Conservation (phyloP, 1,140 invertebrate genomes). For the Arctopsyche grandis region DNA sequence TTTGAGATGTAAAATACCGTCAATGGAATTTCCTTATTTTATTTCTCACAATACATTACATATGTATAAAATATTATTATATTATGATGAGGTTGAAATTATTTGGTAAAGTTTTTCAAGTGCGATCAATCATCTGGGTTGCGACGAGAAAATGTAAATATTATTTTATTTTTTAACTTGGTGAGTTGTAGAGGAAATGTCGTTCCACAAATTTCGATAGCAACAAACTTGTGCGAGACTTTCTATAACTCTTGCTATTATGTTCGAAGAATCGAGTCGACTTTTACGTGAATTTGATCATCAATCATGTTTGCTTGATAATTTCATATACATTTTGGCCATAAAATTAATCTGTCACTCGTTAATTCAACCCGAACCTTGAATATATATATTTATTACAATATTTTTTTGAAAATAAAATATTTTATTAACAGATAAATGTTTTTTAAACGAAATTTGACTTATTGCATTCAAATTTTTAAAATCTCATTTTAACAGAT, state of each 20-base stretch:
- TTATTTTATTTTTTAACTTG: not conserved
- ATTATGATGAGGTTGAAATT: not conserved
- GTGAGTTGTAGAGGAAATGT: not conserved
- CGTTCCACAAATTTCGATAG: constrained; percentile 13
- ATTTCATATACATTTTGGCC: not conserved
- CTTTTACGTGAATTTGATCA: constrained; percentile 5
- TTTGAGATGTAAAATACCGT: no score
- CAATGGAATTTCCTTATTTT: not conserved
- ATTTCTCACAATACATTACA: not conserved
- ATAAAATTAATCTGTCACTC: not conserved
- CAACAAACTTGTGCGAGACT: constrained; percentile 10
- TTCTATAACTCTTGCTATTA: constrained; percentile 24
- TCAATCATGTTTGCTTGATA: not conserved
- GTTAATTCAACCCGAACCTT: no score
- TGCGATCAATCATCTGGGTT: not conserved
- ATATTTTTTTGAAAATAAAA: no score
- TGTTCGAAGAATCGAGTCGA: not conserved
- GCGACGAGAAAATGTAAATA: not conserved
- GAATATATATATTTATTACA: no score
- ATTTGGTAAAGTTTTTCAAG: not conserved
- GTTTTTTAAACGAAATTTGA: no score
- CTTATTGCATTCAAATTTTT: no score
- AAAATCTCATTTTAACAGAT: no score
- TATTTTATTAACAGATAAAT: no score
- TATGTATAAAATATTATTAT: not conserved